phyloP scores from a whole-genome alignment of 2,113 vertebrate genomes.

The Sapayoa aenigma region DNA sequence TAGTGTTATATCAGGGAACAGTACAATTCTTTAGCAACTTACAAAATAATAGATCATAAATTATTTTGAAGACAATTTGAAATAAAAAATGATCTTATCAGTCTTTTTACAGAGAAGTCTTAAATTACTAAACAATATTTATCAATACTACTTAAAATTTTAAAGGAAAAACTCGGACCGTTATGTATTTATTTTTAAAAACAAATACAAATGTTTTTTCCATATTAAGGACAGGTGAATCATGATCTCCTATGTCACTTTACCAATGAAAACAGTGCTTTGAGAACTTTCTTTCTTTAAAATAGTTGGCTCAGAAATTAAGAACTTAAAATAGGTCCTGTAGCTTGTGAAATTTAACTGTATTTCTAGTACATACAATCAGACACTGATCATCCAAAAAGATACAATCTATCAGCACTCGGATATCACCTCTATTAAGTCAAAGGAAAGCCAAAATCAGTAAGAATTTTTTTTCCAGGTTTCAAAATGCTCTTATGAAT shows the following conservation, averaged over 20 bases:
- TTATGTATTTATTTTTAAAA: not conserved
- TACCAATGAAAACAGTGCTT: not conserved
- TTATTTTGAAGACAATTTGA: not conserved
- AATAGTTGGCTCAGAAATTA: not conserved
- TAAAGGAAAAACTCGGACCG: not conserved
- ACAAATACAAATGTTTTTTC: not conserved
- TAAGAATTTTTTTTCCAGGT: not conserved
- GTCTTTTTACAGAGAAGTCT: not conserved
- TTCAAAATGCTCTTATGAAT: not conserved
- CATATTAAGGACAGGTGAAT: not conserved
- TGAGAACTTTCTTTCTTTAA: not conserved
- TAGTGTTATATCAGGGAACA: not conserved
- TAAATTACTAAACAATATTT: not conserved
- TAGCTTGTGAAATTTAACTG: not conserved
- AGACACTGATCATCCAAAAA: not conserved
- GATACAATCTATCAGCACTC: not conserved
- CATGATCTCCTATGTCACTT: not conserved
- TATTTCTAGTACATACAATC: not conserved
- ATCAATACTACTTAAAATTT: not conserved
- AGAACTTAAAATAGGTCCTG: not conserved
- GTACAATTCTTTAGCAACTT: not conserved
- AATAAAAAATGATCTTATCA: not conserved
- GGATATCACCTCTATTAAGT: not conserved
- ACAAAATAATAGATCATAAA: not conserved
- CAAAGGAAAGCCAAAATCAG: not conserved